Conservation (phyloP, 2,113 vertebrate genomes). For the Ochotona princeps region DNA sequence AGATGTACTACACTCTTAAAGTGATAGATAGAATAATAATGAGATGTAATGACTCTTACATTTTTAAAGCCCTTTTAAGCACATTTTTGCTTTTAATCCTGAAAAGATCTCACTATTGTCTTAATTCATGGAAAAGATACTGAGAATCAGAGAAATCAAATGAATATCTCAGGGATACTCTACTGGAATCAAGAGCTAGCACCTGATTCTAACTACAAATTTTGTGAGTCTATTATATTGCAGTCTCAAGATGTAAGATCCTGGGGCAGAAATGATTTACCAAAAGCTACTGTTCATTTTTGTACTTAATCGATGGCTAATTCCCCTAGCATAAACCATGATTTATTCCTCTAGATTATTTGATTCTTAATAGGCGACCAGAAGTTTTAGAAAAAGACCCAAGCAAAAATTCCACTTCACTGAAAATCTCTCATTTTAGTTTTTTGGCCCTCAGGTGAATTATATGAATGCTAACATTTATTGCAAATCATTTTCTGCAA, state of each 20-base stretch:
- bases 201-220: not conserved
- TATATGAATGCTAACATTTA: not conserved
- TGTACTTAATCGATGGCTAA: not conserved
- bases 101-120: not conserved
- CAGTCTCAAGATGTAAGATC: not conserved
- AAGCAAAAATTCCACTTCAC: not conserved
- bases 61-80: conserved; percentile 15
- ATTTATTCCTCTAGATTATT: not conserved
- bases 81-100: not conserved
- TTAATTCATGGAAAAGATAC: conserved; percentile 5
- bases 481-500: not conserved
- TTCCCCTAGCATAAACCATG: not conserved
- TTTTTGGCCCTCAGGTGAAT: not conserved
- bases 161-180: not conserved
- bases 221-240: not conserved
- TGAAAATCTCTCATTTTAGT: not conserved
- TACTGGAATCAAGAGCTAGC: not conserved
- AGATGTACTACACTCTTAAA: not conserved
- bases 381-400: not conserved
- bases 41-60: not conserved
- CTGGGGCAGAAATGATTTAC: conserved; percentile 13
- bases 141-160: not conserved
- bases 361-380: not conserved
- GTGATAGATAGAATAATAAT: not conserved
- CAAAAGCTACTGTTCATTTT: not conserved